Conservation (phyloP, 2,888 invertebrate genomes). For the Fragum sueziense region DNA sequence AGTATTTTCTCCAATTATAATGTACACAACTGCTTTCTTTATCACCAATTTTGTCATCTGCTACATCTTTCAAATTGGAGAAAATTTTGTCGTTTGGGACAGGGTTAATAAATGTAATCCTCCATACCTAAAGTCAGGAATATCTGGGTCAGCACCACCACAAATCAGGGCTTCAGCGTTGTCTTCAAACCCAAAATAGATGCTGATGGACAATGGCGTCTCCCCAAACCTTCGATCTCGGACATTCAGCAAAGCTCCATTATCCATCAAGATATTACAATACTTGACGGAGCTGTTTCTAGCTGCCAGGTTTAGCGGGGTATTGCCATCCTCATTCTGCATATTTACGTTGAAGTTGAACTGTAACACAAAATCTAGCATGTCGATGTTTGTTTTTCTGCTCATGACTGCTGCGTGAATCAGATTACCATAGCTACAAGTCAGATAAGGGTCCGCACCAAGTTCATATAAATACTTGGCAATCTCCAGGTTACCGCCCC, state of each 20-base stretch:
- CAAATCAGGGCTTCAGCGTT: constrained; percentile 65
- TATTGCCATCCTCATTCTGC: constrained; percentile 65
- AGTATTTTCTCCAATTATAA: no score
- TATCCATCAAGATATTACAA: constrained; percentile 56
- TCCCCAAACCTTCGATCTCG: constrained; percentile 65
- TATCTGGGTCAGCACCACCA: constrained; percentile 65
- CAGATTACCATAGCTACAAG: constrained; percentile 61
- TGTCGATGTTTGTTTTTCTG: constrained; percentile 37
- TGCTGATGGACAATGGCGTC: constrained; percentile 66
- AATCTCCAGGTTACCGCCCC: constrained; percentile 57
- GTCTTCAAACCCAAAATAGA: constrained; percentile 68
- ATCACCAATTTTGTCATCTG: no score
- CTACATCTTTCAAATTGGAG: no score
- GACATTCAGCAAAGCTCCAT: constrained; percentile 63
- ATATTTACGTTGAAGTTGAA: constrained; percentile 61
- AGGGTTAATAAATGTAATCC: no score
- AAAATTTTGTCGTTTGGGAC: no score
- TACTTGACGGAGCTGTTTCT: constrained; percentile 48
- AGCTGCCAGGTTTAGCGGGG: constrained; percentile 63
- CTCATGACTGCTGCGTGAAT: constrained; percentile 67
- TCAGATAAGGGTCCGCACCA: constrained; percentile 60
- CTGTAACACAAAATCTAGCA: constrained; percentile 56
- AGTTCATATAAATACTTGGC: constrained; percentile 55
- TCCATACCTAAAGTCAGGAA: constrained; percentile 65
- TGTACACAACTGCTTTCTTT: no score